phyloP scores from a whole-genome alignment of 2,113 vertebrate species.

The Budorcas taxicolor region DNA sequence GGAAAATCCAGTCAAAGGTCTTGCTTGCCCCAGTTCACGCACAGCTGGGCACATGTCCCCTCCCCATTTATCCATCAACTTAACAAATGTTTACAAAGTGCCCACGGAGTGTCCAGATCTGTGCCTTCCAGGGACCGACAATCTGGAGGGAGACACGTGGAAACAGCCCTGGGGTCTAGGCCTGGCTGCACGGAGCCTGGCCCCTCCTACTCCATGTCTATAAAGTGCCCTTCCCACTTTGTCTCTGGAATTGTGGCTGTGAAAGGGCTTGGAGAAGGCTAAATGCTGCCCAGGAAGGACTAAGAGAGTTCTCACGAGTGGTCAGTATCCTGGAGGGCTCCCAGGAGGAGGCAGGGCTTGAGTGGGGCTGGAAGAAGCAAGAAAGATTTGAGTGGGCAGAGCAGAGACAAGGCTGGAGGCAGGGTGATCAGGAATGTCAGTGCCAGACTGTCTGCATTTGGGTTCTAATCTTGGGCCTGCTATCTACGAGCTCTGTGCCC shows the following conservation, averaged over 20 bases:
- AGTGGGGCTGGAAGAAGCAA: background rate
- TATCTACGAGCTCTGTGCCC: background rate
- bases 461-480: background rate
- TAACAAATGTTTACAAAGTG: background rate
- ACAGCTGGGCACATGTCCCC: background rate
- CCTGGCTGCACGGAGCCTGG: background rate
- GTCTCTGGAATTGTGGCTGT: background rate
- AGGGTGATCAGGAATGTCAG: background rate
- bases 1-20: background rate
- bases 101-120: background rate
- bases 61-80: background rate
- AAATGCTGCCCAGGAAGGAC: background rate
- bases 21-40: background rate
- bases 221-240: background rate
- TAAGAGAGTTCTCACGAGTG: background rate
- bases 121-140: background rate
- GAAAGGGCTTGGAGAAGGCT: background rate
- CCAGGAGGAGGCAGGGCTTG: background rate
- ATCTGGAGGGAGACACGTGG: background rate
- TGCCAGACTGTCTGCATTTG: background rate
- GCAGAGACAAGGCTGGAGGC: background rate
- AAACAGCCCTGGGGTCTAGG: background rate
- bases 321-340: background rate
- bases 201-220: background rate
- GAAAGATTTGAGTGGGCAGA: background rate